Percentiles rank a stretch among this genome's conserved stretches.
These are phyloP conservation scores for Corythornis madagascariensis DNA, from an alignment of 2,113 vertebrate genomes.

Conservation along the genomic window DNA sequence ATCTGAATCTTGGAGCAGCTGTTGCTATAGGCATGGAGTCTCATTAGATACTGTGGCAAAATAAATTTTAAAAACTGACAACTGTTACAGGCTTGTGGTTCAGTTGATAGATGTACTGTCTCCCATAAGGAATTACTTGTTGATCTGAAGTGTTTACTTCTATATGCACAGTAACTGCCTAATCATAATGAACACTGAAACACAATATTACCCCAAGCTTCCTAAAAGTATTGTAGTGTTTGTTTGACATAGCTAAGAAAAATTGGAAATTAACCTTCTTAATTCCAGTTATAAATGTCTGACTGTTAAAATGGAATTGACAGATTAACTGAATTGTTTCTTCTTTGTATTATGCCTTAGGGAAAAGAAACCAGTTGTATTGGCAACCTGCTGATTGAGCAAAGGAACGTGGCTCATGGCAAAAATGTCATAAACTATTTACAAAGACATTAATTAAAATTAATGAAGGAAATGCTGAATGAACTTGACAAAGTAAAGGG, in stretches of 20 bases:
- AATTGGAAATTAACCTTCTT: neutral
- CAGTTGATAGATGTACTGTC: neutral
- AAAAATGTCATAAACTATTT: conserved; percentile 13
- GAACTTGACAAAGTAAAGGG: conserved; percentile 9
- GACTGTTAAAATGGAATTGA: neutral
- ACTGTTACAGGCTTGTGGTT: neutral
- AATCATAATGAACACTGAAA: neutral
- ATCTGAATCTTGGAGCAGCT: neutral
- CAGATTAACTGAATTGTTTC: neutral
- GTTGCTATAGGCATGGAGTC: neutral
- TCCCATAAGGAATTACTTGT: neutral
- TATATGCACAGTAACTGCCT: neutral
- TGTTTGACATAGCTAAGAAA: neutral
- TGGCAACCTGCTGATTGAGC: neutral
- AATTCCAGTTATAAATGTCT: neutral
- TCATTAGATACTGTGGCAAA: neutral
- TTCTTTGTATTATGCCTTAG: neutral
- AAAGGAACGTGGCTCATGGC: neutral
- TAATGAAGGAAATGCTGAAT: conserved; percentile 36
- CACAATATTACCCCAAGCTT: neutral
- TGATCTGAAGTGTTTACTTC: neutral
- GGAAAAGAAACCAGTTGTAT: neutral
- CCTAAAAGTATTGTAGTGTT: neutral
- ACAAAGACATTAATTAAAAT: conserved; percentile 56
- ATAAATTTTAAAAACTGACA: neutral